A percentile compares a stretch with the other conserved stretches of the same genome.
phyloP scores from a whole-genome alignment of 2,797 vertebrate genomes.

The Lepilemur septentrionalis region DNA sequence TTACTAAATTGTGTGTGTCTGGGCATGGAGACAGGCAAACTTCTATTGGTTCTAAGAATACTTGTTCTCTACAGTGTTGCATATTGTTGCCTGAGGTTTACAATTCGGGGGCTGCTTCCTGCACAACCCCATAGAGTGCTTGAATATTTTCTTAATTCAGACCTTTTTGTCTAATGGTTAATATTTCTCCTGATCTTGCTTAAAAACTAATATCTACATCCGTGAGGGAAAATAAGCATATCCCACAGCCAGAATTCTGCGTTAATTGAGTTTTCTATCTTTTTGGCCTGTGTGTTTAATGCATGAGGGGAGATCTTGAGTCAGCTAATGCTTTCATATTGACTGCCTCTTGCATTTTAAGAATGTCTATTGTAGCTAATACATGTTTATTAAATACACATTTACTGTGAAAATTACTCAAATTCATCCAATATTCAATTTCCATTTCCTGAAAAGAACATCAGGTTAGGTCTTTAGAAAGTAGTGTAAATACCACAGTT shows the following conservation, averaged over 20 bases:
- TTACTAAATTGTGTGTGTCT: not conserved
- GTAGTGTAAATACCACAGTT: not conserved
- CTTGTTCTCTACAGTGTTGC: rapidly evolving
- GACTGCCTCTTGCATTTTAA: not conserved
- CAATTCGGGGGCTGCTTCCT: not conserved
- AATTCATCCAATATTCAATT: slow-evolving; percentile 27
- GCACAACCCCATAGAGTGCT: rapidly evolving
- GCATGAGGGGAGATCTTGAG: not conserved
- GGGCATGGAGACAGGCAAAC: rapidly evolving
- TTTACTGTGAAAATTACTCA: slow-evolving; percentile 2
- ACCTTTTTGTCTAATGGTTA: not conserved
- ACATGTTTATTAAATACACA: not conserved
- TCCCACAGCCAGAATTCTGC: not conserved
- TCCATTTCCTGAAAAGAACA: not conserved
- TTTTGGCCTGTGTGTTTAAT: not conserved
- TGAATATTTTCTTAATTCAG: not conserved
- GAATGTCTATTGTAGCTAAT: not conserved
- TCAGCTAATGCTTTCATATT: not conserved
- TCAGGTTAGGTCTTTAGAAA: not conserved
- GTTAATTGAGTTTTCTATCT: not conserved
- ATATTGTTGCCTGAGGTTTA: not conserved
- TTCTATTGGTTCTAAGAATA: not conserved
- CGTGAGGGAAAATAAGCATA: not conserved
- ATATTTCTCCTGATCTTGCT: not conserved
- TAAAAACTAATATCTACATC: not conserved